Percentiles rank a stretch among this genome's conserved stretches.
Conservation (phyloP, 1,140 invertebrate species). For the Aphaenogaster floridana region DNA sequence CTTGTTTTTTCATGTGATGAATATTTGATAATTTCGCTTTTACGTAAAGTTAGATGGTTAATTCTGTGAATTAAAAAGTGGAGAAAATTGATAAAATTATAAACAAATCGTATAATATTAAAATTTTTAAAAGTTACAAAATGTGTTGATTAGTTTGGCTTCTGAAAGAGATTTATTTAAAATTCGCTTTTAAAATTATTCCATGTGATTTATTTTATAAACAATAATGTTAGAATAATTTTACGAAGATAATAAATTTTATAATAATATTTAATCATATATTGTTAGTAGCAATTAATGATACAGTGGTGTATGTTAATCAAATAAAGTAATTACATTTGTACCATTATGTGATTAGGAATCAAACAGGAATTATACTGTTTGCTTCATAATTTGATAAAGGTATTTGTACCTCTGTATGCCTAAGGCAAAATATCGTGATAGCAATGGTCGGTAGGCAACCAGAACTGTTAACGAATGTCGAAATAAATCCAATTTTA, state of each 20-base stretch:
- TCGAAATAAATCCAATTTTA: constrained; percentile 65
- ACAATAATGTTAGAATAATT: background rate
- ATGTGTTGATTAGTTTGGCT: background rate
- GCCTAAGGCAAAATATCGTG: constrained; percentile 32
- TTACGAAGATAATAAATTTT: background rate
- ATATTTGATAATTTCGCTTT: background rate
- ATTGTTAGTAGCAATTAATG: constrained; percentile 22
- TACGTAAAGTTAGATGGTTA: background rate
- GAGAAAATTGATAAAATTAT: background rate
- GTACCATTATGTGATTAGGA: constrained; percentile 3
- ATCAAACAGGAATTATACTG: background rate
- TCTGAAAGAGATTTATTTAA: background rate
- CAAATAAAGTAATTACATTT: constrained; percentile 6
- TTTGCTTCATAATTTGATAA: constrained; percentile 50
- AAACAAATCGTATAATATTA: background rate
- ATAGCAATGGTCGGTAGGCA: background rate
- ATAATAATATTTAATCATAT: background rate
- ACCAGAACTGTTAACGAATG: constrained; percentile 34
- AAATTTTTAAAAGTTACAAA: background rate
- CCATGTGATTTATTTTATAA: background rate
- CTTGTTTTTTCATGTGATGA: background rate
- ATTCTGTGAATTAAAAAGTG: background rate
- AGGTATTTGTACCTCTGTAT: background rate
- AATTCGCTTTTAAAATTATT: constrained; percentile 30
- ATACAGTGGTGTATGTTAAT: background rate